Evolutionary conservation across 2,888 invertebrate species (phyloP).

Genomic region (Biston stratarius): DNA sequence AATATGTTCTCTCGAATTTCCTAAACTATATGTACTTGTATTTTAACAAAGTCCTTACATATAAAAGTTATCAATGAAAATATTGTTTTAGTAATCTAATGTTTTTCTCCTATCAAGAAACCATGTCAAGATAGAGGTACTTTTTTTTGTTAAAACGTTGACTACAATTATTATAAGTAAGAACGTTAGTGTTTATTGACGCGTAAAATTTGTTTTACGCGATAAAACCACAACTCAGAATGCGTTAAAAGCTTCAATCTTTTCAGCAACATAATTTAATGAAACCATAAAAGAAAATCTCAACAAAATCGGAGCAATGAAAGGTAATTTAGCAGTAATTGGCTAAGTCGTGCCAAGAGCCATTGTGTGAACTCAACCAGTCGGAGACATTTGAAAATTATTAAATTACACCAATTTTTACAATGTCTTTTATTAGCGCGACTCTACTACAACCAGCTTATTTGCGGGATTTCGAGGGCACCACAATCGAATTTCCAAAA

Average conservation of each 20-base stretch:
- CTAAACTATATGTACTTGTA: too few species aligned
- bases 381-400: conserved; percentile 67
- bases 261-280: conserved; percentile 23
- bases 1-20: too few species aligned
- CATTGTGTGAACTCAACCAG: conserved; percentile 37
- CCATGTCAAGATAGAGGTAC: too few species aligned
- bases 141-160: too few species aligned
- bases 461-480: neutral
- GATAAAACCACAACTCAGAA: neutral
- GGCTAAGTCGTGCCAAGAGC: conserved; percentile 24
- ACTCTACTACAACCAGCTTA: conserved; percentile 53
- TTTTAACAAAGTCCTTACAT: too few species aligned
- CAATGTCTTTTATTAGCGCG: conserved; percentile 82
- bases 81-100: too few species aligned
- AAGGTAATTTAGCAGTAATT: conserved; percentile 42
- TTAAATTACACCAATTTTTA: conserved; percentile 83
- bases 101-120: too few species aligned
- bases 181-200: too few species aligned
- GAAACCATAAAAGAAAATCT: conserved; percentile 22
- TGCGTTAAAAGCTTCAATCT: conserved; percentile 10
- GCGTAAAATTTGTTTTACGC: too few species aligned
- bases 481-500: neutral
- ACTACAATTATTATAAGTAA: too few species aligned
- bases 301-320: conserved; percentile 22
- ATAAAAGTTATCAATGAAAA: too few species aligned